Percentiles rank a stretch among this genome's conserved stretches.
These are phyloP conservation scores for Wasmannia auropunctata DNA, from an alignment of 1,140 invertebrate genomes.

Conservation along the genomic window DNA sequence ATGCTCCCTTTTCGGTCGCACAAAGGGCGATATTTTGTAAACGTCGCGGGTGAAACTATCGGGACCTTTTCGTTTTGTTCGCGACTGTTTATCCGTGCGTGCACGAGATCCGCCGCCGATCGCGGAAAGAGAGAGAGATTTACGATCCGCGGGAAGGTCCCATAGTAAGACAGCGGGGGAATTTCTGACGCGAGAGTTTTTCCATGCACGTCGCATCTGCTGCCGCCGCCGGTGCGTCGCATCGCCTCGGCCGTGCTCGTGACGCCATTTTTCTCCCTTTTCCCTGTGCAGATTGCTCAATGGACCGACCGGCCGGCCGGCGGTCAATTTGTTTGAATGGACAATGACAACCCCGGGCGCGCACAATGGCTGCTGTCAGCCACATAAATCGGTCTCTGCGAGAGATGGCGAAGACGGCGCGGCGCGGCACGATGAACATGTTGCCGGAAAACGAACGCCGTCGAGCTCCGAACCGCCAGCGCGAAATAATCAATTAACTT, in stretches of 20 bases:
- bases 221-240: slow-evolving; percentile 40
- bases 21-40: slow-evolving; percentile 45
- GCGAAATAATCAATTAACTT: slow-evolving; percentile 34
- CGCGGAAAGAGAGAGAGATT: slow-evolving; percentile 20
- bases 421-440: slow-evolving; percentile 31
- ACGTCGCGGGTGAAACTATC: slow-evolving; percentile 20
- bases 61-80: slow-evolving; percentile 14
- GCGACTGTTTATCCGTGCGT: slow-evolving; percentile 39
- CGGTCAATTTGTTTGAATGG: slow-evolving; percentile 80
- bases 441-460: slow-evolving; percentile 36
- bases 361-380: slow-evolving; percentile 73
- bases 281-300: slow-evolving; percentile 76
- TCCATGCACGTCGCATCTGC: slow-evolving; percentile 69
- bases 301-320: slow-evolving; percentile 70
- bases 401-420: slow-evolving; percentile 70
- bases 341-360: slow-evolving; percentile 70
- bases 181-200: slow-evolving; percentile 55
- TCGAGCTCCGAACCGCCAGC: not conserved
- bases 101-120: slow-evolving; percentile 20
- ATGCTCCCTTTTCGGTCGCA: not conserved
- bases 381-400: slow-evolving; percentile 77
- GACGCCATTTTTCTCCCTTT: slow-evolving; percentile 74
- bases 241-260: slow-evolving; percentile 22
- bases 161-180: slow-evolving; percentile 47
- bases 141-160: slow-evolving; percentile 27